Evolutionary conservation across 2,888 invertebrate species (phyloP).

Genomic region (Lochmaea crataegi): DNA sequence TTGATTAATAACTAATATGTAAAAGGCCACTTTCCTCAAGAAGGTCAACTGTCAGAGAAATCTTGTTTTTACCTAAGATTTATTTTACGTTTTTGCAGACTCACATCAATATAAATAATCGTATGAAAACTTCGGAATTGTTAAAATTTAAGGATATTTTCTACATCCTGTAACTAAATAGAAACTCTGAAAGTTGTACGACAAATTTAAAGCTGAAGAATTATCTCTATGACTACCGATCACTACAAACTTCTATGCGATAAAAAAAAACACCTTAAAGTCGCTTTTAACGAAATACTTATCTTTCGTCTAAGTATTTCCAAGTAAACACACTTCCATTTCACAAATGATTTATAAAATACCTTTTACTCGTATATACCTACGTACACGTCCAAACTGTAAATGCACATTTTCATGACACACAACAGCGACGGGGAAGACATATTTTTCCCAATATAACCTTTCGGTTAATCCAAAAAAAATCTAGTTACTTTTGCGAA

Average conservation of each 20-base stretch:
- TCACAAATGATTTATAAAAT: conserved; percentile 6
- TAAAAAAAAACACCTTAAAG: not conserved
- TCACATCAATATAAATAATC: too few species aligned
- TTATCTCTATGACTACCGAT: not conserved
- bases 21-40: too few species aligned
- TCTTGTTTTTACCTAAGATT: too few species aligned
- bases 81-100: too few species aligned
- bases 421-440: not conserved
- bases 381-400: not conserved
- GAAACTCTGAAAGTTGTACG: not conserved
- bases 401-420: not conserved
- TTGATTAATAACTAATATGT: too few species aligned
- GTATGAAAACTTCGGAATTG: not conserved
- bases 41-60: too few species aligned
- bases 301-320: not conserved
- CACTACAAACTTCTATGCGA: not conserved
- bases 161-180: not conserved
- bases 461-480: too few species aligned
- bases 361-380: not conserved
- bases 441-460: too few species aligned
- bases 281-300: not conserved
- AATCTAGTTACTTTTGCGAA: too few species aligned
- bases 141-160: not conserved
- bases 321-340: conserved; percentile 3
- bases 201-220: not conserved